phyloP scores from a whole-genome alignment of 2,797 vertebrate genomes.

The Falco biarmicus region DNA sequence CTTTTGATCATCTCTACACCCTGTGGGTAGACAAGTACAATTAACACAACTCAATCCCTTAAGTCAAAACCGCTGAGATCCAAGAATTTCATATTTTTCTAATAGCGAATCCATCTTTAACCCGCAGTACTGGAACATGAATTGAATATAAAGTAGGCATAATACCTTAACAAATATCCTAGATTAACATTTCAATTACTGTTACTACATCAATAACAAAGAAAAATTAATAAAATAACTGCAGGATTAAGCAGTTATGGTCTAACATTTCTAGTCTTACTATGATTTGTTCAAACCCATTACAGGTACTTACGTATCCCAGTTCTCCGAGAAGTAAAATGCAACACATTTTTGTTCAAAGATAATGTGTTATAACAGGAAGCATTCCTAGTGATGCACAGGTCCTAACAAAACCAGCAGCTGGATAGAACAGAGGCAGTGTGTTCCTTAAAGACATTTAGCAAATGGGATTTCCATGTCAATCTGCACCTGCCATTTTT shows the following conservation, averaged over 20 bases:
- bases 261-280: not conserved
- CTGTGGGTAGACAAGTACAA: constrained; percentile 43
- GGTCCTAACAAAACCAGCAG: not conserved
- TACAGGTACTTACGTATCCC: not conserved
- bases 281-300: constrained; percentile 12
- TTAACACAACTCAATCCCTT: constrained; percentile 28
- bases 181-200: constrained; percentile 42
- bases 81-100: not conserved
- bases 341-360: not conserved
- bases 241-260: constrained; percentile 3
- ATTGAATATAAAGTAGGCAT: not conserved
- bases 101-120: not conserved
- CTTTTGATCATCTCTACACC: constrained; percentile 19
- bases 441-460: not conserved
- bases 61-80: constrained; percentile 28
- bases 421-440: not conserved
- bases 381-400: not conserved
- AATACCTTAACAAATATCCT: constrained; percentile 2
- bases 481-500: not conserved
- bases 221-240: constrained; percentile 38
- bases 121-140: not conserved
- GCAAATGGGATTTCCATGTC: not conserved
- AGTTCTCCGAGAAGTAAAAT: not conserved
- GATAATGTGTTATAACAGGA: not conserved
- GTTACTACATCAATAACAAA: constrained; percentile 29